phyloP scores from a whole-genome alignment of 2,797 vertebrate genomes.

The Eidolon dupreanum region DNA sequence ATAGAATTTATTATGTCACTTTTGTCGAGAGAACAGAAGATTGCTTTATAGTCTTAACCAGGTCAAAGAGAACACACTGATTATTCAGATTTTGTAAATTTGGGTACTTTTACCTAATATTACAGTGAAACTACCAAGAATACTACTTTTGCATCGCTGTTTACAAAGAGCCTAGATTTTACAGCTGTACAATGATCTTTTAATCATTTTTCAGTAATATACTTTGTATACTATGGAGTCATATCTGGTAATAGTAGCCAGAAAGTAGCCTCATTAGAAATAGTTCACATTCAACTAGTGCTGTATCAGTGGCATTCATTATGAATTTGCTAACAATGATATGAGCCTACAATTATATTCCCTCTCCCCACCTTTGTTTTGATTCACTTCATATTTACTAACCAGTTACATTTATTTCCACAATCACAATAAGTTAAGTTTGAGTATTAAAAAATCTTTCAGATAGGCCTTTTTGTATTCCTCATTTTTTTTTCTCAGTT shows the following conservation, averaged over 20 bases:
- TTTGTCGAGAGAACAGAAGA: neutral
- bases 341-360: neutral
- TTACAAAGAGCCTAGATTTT: neutral
- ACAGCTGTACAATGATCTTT: neutral
- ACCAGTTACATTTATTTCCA: neutral
- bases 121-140: neutral
- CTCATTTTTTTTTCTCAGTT: neutral
- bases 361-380: neutral
- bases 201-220: neutral
- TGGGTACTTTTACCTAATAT: neutral
- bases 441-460: conserved; percentile 22
- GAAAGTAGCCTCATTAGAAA: neutral
- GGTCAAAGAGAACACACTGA: neutral
- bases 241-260: neutral
- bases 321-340: neutral
- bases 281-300: neutral
- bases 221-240: neutral
- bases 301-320: neutral
- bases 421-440: neutral
- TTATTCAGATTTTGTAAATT: conserved; percentile 19
- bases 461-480: neutral
- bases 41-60: conserved; percentile 42
- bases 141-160: neutral
- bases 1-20: conserved; percentile 29
- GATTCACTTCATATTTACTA: neutral